A percentile compares a stretch with the other conserved stretches of the same genome.
Conservation (phyloP, 2,888 invertebrate species). For the Anthophora plumipes region DNA sequence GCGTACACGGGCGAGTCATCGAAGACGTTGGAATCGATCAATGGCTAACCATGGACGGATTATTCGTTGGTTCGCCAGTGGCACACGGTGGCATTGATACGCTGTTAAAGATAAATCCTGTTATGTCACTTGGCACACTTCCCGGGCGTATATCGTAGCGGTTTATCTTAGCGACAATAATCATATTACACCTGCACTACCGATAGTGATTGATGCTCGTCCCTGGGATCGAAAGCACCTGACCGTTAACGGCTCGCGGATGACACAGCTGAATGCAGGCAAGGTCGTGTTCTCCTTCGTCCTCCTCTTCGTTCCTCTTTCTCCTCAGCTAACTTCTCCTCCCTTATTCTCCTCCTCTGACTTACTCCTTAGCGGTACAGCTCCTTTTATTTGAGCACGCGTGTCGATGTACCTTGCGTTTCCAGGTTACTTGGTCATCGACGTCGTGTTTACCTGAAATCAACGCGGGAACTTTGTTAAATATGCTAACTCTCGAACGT, state of each 20-base stretch:
- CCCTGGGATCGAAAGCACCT: slow-evolving; percentile 75
- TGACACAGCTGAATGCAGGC: slow-evolving; percentile 83
- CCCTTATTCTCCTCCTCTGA: slow-evolving; percentile 67
- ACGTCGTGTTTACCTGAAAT: slow-evolving; percentile 63
- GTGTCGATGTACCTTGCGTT: slow-evolving; percentile 75
- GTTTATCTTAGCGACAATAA: slow-evolving; percentile 75
- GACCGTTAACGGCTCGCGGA: slow-evolving; percentile 83
- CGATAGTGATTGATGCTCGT: slow-evolving; percentile 82
- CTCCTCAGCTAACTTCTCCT: slow-evolving; percentile 56
- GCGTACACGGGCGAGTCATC: too few species aligned
- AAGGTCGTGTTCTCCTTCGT: slow-evolving; percentile 78
- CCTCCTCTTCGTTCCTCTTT: slow-evolving; percentile 25
- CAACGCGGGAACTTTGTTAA: slow-evolving; percentile 4
- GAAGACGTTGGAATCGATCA: background rate
- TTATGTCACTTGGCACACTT: slow-evolving; percentile 77
- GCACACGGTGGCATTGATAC: slow-evolving; percentile 48
- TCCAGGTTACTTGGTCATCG: slow-evolving; percentile 82
- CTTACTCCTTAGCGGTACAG: slow-evolving; percentile 80
- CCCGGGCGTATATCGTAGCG: slow-evolving; percentile 71
- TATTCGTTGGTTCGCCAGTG: slow-evolving; percentile 5
- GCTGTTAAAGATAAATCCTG: slow-evolving; percentile 74
- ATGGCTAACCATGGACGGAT: background rate
- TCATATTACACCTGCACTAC: slow-evolving; percentile 81
- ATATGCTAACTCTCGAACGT: too few species aligned
- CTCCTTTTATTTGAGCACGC: slow-evolving; percentile 77